Evolutionary conservation across 2,888 invertebrate genomes (phyloP).

Genomic region (Pomacea canaliculata): DNA sequence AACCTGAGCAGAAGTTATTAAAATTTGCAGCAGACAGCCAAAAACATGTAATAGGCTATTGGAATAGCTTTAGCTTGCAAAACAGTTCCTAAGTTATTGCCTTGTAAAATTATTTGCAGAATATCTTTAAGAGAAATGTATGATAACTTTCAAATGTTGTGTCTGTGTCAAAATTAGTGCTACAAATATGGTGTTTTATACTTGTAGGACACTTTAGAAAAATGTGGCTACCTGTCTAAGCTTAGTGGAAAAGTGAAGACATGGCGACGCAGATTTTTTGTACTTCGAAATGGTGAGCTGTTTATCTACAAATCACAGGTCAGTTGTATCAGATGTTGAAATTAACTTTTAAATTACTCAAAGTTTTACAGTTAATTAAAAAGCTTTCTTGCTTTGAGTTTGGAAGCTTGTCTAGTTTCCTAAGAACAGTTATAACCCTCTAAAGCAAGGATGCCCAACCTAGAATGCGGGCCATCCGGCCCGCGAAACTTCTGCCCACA

Average conservation of each 20-base stretch:
- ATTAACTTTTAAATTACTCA: too few species aligned
- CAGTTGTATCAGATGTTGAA: conserved; percentile 8
- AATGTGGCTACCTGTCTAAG: conserved; percentile 89
- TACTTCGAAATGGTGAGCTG: conserved; percentile 90
- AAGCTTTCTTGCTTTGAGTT: too few species aligned
- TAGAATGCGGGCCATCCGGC: too few species aligned
- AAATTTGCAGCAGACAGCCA: conserved; percentile 58
- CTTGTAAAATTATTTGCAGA: not conserved
- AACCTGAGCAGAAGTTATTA: conserved; percentile 65
- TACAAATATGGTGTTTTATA: not conserved
- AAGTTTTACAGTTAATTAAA: too few species aligned
- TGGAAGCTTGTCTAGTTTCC: too few species aligned
- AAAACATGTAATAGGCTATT: conserved; percentile 46
- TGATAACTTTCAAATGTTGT: too few species aligned
- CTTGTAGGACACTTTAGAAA: conserved; percentile 76
- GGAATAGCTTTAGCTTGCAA: not conserved
- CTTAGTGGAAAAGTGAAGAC: conserved; percentile 95
- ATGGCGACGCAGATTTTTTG: conserved; percentile 96
- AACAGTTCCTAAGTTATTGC: not conserved
- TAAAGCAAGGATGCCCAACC: too few species aligned
- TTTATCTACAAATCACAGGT: conserved; percentile 94
- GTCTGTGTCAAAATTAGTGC: too few species aligned
- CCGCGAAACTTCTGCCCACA: too few species aligned
- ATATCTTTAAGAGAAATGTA: not conserved
- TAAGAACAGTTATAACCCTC: too few species aligned